Evolutionary conservation across 2,797 vertebrate species (phyloP), one percentile per base, ranked within the genome.

Genomic region (Trematomus bernacchii): DNA sequence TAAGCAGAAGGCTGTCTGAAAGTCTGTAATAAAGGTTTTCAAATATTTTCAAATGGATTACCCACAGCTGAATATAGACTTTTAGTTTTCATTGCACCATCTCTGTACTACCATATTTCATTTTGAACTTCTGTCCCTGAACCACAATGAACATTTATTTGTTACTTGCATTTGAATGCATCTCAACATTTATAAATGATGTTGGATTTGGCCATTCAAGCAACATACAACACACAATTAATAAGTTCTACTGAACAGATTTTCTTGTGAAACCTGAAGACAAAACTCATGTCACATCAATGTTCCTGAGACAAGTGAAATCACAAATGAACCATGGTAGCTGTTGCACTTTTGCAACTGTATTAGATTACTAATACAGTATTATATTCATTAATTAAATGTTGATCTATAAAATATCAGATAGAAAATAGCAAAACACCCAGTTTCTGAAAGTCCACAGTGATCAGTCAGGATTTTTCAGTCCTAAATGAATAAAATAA

Each of bases 1-100:
- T 67, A 74, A 74, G 40, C 37, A 76, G 62, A 30, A 76, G 62
- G 55, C 18, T 67, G 69, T 68, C 57, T 47, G 10, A 27, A 40
- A 16, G 47, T 68, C 61, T 19, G 11, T 30, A 23, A 21, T 23
- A 78, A 66, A 80, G 6, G 16, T 67, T n/a, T 14, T 10, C 30
- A 72, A 10, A 74, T 71, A 40, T 54, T 66, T 1, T 50, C 4
- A 74, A 66, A 75, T 64, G 27, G 48, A 72, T 68, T 63, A 64
- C 65, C 5, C 53, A 11, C 47, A 42, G 23, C 53, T 55, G 21
- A 55, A 65, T 62, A 71, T 46, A 63, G 42, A 55, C 54, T 43
- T 40, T 10, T 1, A 8, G 14, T 43, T 77, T 77, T 58, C n/a
- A 16, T 40, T 37, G 2, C 10, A 1, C 40, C 19, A 65, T 65